Percentiles rank a stretch among this genome's conserved stretches.
phyloP scores from a whole-genome alignment of 1,140 invertebrate genomes.

The Drosophila obscura region DNA sequence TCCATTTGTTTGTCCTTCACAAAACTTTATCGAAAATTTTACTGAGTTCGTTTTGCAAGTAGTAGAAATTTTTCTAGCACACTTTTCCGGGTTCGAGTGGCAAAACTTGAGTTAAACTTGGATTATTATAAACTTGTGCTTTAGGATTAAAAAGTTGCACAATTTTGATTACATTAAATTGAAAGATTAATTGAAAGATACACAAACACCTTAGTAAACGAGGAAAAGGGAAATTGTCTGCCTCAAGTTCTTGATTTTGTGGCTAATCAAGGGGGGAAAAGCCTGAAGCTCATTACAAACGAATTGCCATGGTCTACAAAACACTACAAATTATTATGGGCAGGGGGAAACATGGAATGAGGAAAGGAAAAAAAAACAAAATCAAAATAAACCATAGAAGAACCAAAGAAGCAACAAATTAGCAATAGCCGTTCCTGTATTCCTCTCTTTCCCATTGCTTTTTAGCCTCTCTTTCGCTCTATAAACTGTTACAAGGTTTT shows the following conservation, averaged over 20 bases:
- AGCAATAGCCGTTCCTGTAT: slow-evolving; percentile 57
- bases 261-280: slow-evolving; percentile 61
- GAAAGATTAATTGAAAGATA: slow-evolving; percentile 48
- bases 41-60: slow-evolving; percentile 8
- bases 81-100: slow-evolving; percentile 8
- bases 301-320: slow-evolving; percentile 57
- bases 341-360: slow-evolving; percentile 20
- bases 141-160: slow-evolving; percentile 43
- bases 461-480: slow-evolving; percentile 26
- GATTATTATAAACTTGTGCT: slow-evolving; percentile 37
- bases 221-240: slow-evolving; percentile 2
- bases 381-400: slow-evolving; percentile 46
- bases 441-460: not conserved
- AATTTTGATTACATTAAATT: slow-evolving; percentile 41
- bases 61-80: slow-evolving; percentile 10
- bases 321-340: slow-evolving; percentile 71
- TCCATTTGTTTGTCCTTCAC: slow-evolving; percentile 15
- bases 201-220: slow-evolving; percentile 18
- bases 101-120: slow-evolving; percentile 35
- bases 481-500: slow-evolving; percentile 71
- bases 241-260: slow-evolving; percentile 50
- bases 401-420: slow-evolving; percentile 60
- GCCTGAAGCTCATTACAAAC: slow-evolving; percentile 57
- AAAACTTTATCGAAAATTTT: slow-evolving; percentile 25
- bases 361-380: slow-evolving; percentile 49